Evolutionary conservation across 2,888 invertebrate species (phyloP).

Genomic region (Ichneumoninae sp.): DNA sequence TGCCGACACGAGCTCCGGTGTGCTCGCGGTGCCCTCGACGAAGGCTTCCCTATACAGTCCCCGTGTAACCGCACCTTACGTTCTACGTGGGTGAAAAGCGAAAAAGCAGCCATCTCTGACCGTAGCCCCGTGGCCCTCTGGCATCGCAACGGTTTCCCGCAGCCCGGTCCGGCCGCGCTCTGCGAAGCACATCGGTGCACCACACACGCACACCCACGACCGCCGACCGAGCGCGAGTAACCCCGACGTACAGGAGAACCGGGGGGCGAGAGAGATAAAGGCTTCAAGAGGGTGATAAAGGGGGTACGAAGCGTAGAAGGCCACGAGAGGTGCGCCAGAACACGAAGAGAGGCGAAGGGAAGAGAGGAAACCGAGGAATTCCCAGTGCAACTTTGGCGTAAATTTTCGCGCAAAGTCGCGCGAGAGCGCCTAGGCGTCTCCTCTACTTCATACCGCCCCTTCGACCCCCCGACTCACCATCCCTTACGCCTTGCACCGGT

Average conservation of each 20-base stretch:
- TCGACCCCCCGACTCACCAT: slow-evolving; percentile 19
- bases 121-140: neutral
- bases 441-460: slow-evolving; percentile 49
- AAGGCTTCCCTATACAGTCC: neutral
- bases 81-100: slow-evolving; percentile 71
- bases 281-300: slow-evolving; percentile 11
- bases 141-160: slow-evolving; percentile 18
- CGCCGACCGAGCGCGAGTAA: neutral
- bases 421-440: slow-evolving; percentile 29
- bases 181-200: slow-evolving; percentile 46
- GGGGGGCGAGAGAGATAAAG: neutral
- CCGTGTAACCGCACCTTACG: slow-evolving; percentile 71
- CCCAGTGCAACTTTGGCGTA: slow-evolving; percentile 72
- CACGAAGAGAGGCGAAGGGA: slow-evolving; percentile 25
- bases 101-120: slow-evolving; percentile 59
- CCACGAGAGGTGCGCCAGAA: slow-evolving; percentile 2
- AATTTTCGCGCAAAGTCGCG: slow-evolving; percentile 72
- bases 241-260: neutral
- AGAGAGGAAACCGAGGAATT: slow-evolving; percentile 69
- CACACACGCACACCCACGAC: neutral
- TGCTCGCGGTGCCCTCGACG: slow-evolving; percentile 25
- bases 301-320: neutral
- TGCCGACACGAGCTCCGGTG: slow-evolving; percentile 33
- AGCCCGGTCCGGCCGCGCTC: slow-evolving; percentile 31
- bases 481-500: slow-evolving; percentile 19